Base-by-base conservation (phyloP, 2,113 vertebrate genomes). In the Parus major region DNA sequence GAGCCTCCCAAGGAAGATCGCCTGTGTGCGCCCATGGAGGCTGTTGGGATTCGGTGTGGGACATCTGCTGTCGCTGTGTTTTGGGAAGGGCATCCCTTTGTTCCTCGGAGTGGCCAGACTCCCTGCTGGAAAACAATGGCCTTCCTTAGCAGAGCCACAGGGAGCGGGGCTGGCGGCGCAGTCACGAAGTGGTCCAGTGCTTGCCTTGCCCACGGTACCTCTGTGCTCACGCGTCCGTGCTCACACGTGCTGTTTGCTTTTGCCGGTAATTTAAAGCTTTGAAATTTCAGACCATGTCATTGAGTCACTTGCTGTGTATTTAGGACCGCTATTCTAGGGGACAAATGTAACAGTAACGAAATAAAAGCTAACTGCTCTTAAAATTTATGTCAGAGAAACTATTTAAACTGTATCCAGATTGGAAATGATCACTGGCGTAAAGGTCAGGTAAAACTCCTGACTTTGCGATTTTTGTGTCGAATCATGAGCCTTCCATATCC, bases 401-500 rank as follows among this genome's bases (percentile, higher is more conserved):
- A 3, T 64, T 66, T 75, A 15, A 77, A 73, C 35, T 68, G n/a
- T 8, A 47, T 56, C 29, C 28, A 28, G 29, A 4, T 73, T 69
- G 35, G 82, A 86, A 83, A 49, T 68, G 42, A 8, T 27, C 22
- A 1, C 59, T 81, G 72, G 64, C 2, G 4, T 47, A 76, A 88
- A 93, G 42, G 65, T 75, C 44, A 57, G 81, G 76, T 83, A 77
- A 52, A 90, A 65, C 10, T 57, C 65, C 79, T 95, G 95, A 85
- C 66, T 75, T 44, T 27, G 69, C 78, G 69, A 21, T 88, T 92
- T 96, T 95, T 86, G 12, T 70, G 92, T 94, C 8, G 72, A 91
- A 76, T 97, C 92, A 71, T 89, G 92, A 86, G 71, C 91, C 91
- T 93, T 71, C 91, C 70, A 50, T 91, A 76, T 87, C 71, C 13